Evolutionary conservation across 2,113 vertebrate species (phyloP), one percentile per base, ranked within the genome.

Genomic region (Corythaeola cristata): DNA sequence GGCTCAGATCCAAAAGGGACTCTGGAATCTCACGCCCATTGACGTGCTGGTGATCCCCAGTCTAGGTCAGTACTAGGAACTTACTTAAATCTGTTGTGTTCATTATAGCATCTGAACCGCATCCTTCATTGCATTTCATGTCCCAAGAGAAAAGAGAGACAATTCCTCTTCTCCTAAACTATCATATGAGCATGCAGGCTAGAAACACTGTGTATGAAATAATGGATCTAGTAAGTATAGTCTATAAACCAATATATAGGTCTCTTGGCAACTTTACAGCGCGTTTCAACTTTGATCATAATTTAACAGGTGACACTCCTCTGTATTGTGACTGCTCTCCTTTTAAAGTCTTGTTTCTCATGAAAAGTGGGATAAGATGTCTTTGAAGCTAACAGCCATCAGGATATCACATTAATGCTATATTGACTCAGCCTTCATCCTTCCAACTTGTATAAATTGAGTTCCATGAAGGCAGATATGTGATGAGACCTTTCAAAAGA

Each of bases 331-430:
- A 95, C 96, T 96, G 53, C 50, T 95, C 37, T 79, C 77, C 45
- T 95, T 96, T 97, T 84, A 93, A 92, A 92, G 84, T 5, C 80
- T 88, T 95, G 80, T 66, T 97, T 85, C 69, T 79, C 58, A 28
- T 78, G 83, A 91, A 92, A 96, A 95, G 74, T 83, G 37, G 60
- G 85, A 41, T 91, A 62, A 80, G 33, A 56, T 72, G 80, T 47
- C 94, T 97, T 96, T 95, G 95, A 97, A 96, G 92, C 69, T 93
- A 92, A 75, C 92, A 92, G 74, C 41, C 73, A 82, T 92, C 84
- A 89, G 84, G 66, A 89, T 91, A 89, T 73, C 96, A 72, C 88
- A 94, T 87, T 95, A 95, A 91, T 88, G 69, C 71, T 91, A 55
- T 93, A 93, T 88, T 94, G 93, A 95, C 76, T 94, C 73, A 95